Percentiles rank a stretch among this genome's conserved stretches.
These are phyloP conservation scores for Boloria selene DNA, from an alignment of 2,888 invertebrate species.

Conservation along the genomic window DNA sequence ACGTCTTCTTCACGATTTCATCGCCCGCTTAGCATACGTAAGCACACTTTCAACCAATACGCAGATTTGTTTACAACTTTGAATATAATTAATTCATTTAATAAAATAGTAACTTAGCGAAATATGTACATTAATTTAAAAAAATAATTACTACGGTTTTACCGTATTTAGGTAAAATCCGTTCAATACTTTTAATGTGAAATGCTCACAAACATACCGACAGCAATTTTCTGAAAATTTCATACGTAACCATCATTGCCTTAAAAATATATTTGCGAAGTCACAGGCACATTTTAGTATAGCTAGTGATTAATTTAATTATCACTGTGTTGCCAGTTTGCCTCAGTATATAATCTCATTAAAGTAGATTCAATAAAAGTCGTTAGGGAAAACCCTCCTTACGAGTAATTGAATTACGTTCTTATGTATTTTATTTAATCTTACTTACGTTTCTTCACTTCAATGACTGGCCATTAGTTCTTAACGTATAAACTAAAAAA, in stretches of 20 bases:
- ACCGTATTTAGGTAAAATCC: too few relatives aligned
- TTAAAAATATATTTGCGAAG: too few relatives aligned
- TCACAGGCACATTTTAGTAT: too few relatives aligned
- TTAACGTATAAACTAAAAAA: too few relatives aligned
- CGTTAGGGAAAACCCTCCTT: conserved; percentile 10
- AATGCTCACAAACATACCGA: too few relatives aligned
- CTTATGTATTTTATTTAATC: conserved; percentile 13
- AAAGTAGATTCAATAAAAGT: conserved; percentile 19
- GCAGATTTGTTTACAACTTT: conserved; percentile 9
- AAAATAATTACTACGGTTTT: too few relatives aligned
- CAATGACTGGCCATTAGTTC: conserved; percentile 4
- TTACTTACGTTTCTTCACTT: conserved; percentile 7
- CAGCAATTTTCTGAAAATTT: too few relatives aligned
- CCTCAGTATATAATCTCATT: conserved; percentile 2
- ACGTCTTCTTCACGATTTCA: conserved; percentile 12
- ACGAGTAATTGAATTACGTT: conserved; percentile 18
- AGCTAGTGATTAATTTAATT: not conserved
- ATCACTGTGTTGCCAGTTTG: not conserved
- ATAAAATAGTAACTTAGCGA: too few relatives aligned
- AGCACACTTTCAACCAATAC: conserved; percentile 7
- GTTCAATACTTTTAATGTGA: too few relatives aligned
- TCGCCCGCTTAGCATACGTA: conserved; percentile 11
- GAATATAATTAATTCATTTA: not conserved
- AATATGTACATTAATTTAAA: too few relatives aligned
- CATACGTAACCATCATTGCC: too few relatives aligned